Evolutionary conservation across 2,113 vertebrate species (phyloP).

Genomic region (Peromyscus leucopus): DNA sequence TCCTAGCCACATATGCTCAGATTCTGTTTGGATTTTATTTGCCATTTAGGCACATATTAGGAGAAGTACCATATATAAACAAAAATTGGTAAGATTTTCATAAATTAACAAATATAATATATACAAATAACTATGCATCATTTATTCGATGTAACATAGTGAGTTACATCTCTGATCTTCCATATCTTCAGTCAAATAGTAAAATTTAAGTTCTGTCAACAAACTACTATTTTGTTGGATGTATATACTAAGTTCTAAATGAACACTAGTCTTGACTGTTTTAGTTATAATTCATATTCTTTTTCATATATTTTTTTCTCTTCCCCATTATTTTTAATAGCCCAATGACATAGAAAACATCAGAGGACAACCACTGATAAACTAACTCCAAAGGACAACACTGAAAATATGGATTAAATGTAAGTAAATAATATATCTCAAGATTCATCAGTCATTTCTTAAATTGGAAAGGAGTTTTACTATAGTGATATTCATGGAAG

Average conservation of each 20-base stretch:
- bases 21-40: neutral
- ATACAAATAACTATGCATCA: neutral
- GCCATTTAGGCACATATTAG: neutral
- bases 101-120: neutral
- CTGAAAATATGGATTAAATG: neutral
- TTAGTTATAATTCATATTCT: neutral
- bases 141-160: neutral
- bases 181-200: neutral
- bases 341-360: neutral
- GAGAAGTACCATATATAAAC: neutral
- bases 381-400: neutral
- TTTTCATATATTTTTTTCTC: too few species aligned
- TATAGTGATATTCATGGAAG: neutral
- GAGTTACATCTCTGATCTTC: neutral
- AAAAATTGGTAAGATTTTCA: neutral
- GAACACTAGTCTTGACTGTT: neutral
- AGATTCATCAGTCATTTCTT: neutral
- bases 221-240: neutral
- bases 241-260: neutral
- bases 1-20: neutral
- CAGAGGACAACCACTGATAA: neutral
- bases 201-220: neutral
- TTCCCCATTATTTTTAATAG: neutral
- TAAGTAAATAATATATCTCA: neutral
- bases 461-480: neutral